Evolutionary conservation across 2,888 invertebrate species (phyloP).

Genomic region (Phortica magna): DNA sequence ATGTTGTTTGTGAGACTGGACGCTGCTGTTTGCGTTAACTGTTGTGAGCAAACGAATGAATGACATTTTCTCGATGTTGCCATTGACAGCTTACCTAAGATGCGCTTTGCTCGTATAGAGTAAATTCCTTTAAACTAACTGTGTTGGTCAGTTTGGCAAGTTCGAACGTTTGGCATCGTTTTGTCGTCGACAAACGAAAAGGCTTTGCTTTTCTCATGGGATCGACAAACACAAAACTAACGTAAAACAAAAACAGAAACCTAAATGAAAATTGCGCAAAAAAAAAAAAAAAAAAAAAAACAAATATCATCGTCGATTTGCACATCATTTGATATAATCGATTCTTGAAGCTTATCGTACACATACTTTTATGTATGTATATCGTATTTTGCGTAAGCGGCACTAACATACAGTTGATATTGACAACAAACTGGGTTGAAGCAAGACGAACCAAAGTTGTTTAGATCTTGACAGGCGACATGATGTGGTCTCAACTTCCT

Average conservation of each 20-base stretch:
- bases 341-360: constrained; percentile 21
- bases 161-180: constrained; percentile 12
- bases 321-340: constrained; percentile 29
- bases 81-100: constrained; percentile 35
- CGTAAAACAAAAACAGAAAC: background rate
- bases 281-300: background rate
- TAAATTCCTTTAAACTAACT: constrained; percentile 31
- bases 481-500: background rate
- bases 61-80: constrained; percentile 30
- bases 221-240: background rate
- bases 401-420: background rate
- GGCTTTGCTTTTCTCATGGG: constrained; percentile 29
- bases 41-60: constrained; percentile 21
- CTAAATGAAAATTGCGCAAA: background rate
- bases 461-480: background rate
- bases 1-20: background rate
- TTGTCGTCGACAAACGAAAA: constrained; percentile 16
- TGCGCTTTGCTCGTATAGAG: constrained; percentile 24
- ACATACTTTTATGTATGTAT: background rate
- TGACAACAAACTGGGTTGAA: background rate
- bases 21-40: constrained; percentile 17
- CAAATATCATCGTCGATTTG: constrained; percentile 15
- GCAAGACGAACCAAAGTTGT: background rate
- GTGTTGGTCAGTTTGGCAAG: constrained; percentile 31
- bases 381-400: constrained; percentile 20